Evolutionary conservation across 2,888 invertebrate species (phyloP), one percentile per base, ranked within the genome.

Genomic region (Hartigia nigra): DNA sequence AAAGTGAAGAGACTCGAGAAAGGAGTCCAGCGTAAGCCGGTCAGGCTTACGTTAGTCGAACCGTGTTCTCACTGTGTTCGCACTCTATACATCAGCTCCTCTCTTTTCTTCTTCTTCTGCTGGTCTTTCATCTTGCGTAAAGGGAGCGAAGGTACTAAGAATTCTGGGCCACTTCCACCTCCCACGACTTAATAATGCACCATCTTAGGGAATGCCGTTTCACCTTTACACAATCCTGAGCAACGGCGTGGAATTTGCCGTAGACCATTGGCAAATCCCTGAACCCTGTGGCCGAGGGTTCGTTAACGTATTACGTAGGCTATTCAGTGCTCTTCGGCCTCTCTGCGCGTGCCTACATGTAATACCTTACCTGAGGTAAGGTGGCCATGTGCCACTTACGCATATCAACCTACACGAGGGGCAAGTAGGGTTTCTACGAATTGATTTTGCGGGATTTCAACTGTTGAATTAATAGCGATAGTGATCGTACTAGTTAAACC

Each of bases 111-210:
- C 55, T 23, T n/a, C n/a, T n/a, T n/a, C n/a, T n/a, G n/a, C 23
- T 39, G 4, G 1, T 39, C 23, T 39, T 39, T 5, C 55, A 23
- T 55, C 55, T 23, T 5, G 5, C 23, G 5, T 23, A 23, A 23
- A 55, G 23, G 23, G 23, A 9, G 39, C 39, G 5, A 23, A 55
- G 23, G 23, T 5, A 55, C 23, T 23, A 9, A 23, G 55, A 76
- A 55, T 70, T 76, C 78, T 39, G 78, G 70, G 81, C 79, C 81
- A 79, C 77, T 81, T 76, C 78, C 78, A 81, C 76, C 81, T n/a
- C 77, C 76, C 75, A 74, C 79, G 79, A 86, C 81, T 85, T 81
- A 85, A 87, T 85, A 84, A 86, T 86, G 82, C 82, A 83, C 75
- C 78, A 82, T 83, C 78, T 77, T 76, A 74, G 82, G 78, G 83